Evolutionary conservation across 1,140 invertebrate species (phyloP).

Genomic region (Conus ventricosus): DNA sequence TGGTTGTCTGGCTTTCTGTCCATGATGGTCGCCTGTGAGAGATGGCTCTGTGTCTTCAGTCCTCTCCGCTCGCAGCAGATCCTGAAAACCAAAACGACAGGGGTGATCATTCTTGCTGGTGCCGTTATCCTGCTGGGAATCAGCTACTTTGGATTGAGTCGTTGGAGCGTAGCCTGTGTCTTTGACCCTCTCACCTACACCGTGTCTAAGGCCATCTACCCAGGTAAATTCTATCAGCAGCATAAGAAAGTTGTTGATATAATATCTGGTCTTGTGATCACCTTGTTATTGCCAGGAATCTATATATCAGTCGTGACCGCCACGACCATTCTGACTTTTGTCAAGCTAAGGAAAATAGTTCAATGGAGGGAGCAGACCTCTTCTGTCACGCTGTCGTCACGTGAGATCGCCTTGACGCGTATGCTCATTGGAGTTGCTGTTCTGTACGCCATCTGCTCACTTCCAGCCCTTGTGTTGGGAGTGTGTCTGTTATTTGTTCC

Average conservation of each 20-base stretch:
- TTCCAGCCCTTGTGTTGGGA: not conserved
- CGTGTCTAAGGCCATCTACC: not conserved
- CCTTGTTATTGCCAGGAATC: not conserved
- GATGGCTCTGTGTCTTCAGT: conserved; percentile 14
- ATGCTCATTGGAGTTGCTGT: conserved; percentile 22
- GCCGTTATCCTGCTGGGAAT: not conserved
- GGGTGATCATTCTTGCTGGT: not conserved
- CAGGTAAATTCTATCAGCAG: not conserved
- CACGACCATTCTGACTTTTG: not conserved
- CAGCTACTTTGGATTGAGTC: not conserved
- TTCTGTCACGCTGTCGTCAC: not conserved
- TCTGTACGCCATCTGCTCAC: not conserved
- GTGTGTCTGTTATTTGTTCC: not conserved
- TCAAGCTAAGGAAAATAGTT: not conserved
- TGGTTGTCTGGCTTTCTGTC: not conserved
- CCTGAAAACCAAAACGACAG: not conserved
- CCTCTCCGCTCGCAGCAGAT: not conserved
- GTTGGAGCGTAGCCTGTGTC: not conserved
- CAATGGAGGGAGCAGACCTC: conserved; percentile 4
- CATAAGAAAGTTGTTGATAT: not conserved
- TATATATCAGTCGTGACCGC: not conserved
- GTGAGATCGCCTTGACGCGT: conserved; percentile 10
- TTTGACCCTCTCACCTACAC: not conserved
- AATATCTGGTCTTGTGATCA: not conserved
- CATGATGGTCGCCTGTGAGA: not conserved